phyloP scores from a whole-genome alignment of 2,888 invertebrate genomes.

The Icerya purchasi region DNA sequence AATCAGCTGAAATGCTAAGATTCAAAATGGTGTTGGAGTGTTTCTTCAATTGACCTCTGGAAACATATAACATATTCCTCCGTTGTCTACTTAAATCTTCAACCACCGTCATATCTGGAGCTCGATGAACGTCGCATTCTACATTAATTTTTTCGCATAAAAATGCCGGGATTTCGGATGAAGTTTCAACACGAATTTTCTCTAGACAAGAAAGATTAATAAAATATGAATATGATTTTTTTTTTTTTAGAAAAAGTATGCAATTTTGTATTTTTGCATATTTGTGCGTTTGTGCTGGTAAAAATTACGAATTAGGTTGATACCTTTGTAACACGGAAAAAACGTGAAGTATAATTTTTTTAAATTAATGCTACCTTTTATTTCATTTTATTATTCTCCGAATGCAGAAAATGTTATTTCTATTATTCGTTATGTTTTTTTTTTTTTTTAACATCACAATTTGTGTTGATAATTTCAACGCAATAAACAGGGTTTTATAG shows the following conservation, averaged over 20 bases:
- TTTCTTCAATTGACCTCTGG: conserved; percentile 65
- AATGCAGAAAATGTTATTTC: no score
- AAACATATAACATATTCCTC: conserved; percentile 67
- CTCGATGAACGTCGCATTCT: conserved; percentile 70
- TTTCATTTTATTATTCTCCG: no score
- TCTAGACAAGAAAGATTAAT: conserved; percentile 12
- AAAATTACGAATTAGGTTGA: background rate
- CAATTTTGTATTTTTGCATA: background rate
- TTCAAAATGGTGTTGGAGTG: conserved; percentile 81
- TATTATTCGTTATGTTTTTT: no score
- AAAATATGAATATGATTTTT: no score
- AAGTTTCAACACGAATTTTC: conserved; percentile 34
- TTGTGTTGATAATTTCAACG: no score
- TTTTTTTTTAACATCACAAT: no score
- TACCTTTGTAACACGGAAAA: no score
- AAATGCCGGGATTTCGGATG: conserved; percentile 66
- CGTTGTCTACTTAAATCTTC: conserved; percentile 48
- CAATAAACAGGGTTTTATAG: no score
- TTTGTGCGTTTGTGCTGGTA: background rate
- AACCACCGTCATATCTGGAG: conserved; percentile 72
- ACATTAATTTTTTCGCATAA: conserved; percentile 76
- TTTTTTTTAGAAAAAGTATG: background rate
- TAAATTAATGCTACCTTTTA: no score
- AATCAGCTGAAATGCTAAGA: conserved; percentile 66
- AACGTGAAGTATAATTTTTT: no score